Evolutionary conservation across 1,140 invertebrate genomes (phyloP), one percentile per base, ranked within the genome.

Genomic region (Drosophila athabasca): DNA sequence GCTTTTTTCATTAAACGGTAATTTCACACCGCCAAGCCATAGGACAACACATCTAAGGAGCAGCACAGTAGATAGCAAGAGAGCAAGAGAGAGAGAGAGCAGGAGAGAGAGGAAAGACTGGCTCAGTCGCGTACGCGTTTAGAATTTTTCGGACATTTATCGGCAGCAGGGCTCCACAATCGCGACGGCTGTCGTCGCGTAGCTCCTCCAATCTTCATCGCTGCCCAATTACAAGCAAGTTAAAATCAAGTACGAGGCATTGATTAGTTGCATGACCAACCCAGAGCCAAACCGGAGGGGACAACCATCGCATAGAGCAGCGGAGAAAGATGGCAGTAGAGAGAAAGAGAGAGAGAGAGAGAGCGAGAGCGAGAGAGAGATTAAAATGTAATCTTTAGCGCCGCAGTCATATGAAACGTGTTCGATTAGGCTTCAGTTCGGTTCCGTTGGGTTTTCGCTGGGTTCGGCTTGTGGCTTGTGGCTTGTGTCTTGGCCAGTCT

Each of bases 351-450:
- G 13, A 24, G 24, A 46, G 7, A 45, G 44, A 13, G 19, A 24
- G 39, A 48, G 7, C 41, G 44, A 13, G 19, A 24, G 39, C 44
- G 53, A 49, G 53, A 52, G 49, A 74, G 77, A 87, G 82, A 85
- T 85, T 85, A 85, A 85, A 85, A 87, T 81, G 81, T 85, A 85
- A 85, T 81, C 81, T 85, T 85, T 87, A 87, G 81, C 81, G 81
- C 81, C 82, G 74, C 78, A 85, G 81, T 87, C 82, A 85, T 87
- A 85, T 81, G 74, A 85, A 85, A 85, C 81, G 81, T 85, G 81
- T 85, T 85, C 82, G 82, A 85, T 87, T 87, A 87, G 78, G 82
- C 81, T 73, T 58, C 46, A 51, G 57, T 64, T 61, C 41, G 8
- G 2, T 19, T n/a, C 8, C 39, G 13, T 35, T 39, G 8, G 35